Percentiles rank a stretch among this genome's conserved stretches.
Conservation (phyloP, 2,888 invertebrate species). For the Cylloceria caligata region DNA sequence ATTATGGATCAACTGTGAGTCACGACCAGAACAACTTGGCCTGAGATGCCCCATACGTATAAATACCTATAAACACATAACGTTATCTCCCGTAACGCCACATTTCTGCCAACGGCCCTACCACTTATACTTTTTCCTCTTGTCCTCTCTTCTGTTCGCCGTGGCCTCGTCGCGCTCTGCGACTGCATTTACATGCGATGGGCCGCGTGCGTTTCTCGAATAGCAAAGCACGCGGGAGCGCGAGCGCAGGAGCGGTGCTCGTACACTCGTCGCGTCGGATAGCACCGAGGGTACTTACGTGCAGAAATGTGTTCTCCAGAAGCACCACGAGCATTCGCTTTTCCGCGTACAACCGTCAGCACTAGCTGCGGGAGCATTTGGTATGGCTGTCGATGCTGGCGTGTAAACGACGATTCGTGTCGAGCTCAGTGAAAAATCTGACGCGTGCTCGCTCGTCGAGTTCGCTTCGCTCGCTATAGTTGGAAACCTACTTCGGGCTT, state of each 20-base stretch:
- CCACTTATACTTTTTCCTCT: slow-evolving; percentile 15
- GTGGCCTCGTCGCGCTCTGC: slow-evolving; percentile 56
- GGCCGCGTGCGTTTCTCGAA: slow-evolving; percentile 69
- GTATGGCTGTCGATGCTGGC: slow-evolving; percentile 68
- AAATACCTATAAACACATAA: slow-evolving; percentile 21
- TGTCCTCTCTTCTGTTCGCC: slow-evolving; percentile 25
- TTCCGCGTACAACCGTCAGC: slow-evolving; percentile 41
- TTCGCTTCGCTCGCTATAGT: slow-evolving; percentile 4
- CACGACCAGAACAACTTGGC: neutral
- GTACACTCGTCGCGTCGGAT: slow-evolving; percentile 29
- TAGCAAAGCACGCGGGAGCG: slow-evolving; percentile 39
- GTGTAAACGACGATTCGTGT: slow-evolving; percentile 77
- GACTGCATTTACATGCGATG: slow-evolving; percentile 76
- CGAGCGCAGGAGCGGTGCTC: neutral
- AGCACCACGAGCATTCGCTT: slow-evolving; percentile 47
- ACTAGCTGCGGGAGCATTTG: slow-evolving; percentile 46
- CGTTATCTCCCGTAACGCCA: slow-evolving; percentile 20
- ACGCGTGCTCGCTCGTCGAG: slow-evolving; percentile 69
- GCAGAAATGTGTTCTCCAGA: slow-evolving; percentile 61
- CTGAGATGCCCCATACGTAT: neutral
- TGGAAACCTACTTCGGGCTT: slow-evolving; percentile 58
- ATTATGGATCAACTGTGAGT: neutral
- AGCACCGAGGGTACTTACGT: slow-evolving; percentile 57
- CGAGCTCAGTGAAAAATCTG: slow-evolving; percentile 75
- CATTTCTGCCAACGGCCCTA: slow-evolving; percentile 28